Base-by-base conservation (phyloP, 2,888 invertebrate species). In the Caenorhabditis doughertyi region DNA sequence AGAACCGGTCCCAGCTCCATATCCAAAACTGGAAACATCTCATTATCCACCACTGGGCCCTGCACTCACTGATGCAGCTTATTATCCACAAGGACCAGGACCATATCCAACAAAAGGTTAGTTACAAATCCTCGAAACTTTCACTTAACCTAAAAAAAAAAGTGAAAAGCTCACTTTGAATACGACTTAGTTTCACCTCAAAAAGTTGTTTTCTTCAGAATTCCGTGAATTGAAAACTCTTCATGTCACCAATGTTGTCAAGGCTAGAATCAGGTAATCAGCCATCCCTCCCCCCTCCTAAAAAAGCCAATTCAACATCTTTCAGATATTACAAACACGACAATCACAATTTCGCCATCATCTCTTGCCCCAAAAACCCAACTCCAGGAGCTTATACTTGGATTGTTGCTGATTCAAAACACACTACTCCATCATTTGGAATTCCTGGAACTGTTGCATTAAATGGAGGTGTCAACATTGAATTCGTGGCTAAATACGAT, bases 341-440 rank as follows among this genome's bases (percentile, higher is more conserved):
- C 18, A 47, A 32, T 8, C 27, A 18, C n/a, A 18, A 47, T 8
- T 47, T 32, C 13, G 64, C 23, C 11, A 25, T 64, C 18, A 47
- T 64, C n/a, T 42, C 42, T 18, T 64, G 64, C 9, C 64, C 64
- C 9, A 11, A 11, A 21, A 64, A 64, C 21, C 47, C 64, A 64
- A 49, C 29, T 21, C 32, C 29, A 13, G 64, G 64, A 32, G 29
- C 64, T 1, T 64, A 64, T 42, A 64, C 64, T 3, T 64, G 64
- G 64, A 64, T 64, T 11, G n/a, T 64, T 2, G 64, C 47, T n/a
- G 47, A 47, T n/a, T 64, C 64, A 0, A 64, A 29, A 8, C 29
- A 47, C 7, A 51, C 29, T 8, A 18, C 25, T 4, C 49, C 51
- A 18, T 65, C 35, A 3, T 65, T 65, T 23, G 32, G 51, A 11